A percentile compares a stretch with the other conserved stretches of the same genome.
Evolutionary conservation across 2,797 vertebrate species (phyloP).

Genomic region (Leuciscus waleckii): DNA sequence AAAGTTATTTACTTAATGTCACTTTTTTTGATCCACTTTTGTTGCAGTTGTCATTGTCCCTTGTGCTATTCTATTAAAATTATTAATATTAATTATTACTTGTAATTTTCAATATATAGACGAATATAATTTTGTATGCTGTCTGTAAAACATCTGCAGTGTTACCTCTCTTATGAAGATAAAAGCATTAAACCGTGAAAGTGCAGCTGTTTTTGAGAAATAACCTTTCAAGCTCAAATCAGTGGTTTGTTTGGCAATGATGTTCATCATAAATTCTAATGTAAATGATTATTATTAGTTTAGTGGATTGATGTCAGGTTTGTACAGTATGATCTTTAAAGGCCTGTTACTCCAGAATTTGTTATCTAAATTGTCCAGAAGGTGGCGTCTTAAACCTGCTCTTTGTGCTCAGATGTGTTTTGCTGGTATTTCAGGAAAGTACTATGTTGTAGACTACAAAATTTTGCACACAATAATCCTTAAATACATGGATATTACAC

Average conservation of each 20-base stretch:
- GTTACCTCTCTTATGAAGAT: conserved; percentile 82
- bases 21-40: conserved; percentile 88
- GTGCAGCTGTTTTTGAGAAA: conserved; percentile 31
- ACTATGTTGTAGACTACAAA: neutral
- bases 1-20: conserved; percentile 88
- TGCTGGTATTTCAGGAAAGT: neutral
- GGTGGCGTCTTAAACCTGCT: conserved; percentile 30
- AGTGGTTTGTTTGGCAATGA: neutral
- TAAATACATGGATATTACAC: conserved; percentile 7
- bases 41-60: conserved; percentile 79
- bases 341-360: neutral
- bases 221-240: conserved; percentile 22
- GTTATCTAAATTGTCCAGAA: conserved; percentile 8
- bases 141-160: conserved; percentile 85
- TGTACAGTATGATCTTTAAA: neutral
- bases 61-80: conserved; percentile 80
- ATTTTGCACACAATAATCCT: neutral
- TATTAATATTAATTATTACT: conserved; percentile 81
- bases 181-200: conserved; percentile 75
- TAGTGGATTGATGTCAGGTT: neutral
- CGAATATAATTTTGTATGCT: conserved; percentile 81
- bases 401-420: conserved; percentile 8
- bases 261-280: neutral
- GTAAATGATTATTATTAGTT: neutral
- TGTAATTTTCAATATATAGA: conserved; percentile 87